Conservation (phyloP, 2,888 invertebrate species). For the Tortricodes alternella region DNA sequence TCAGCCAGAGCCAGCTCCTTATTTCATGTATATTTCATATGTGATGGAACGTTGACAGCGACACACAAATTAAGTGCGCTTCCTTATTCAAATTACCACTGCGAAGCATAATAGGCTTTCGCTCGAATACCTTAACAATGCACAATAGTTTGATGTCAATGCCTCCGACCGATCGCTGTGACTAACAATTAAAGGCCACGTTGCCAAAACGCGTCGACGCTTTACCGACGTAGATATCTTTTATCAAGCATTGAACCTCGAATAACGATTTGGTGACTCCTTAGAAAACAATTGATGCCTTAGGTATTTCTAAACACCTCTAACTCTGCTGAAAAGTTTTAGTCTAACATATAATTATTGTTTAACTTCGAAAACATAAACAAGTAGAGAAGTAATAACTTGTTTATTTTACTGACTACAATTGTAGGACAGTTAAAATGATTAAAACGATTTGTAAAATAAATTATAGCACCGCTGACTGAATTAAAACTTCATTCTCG, state of each 20-base stretch:
- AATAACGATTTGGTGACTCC: neutral
- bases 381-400: too few relatives aligned
- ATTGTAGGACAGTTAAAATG: too few relatives aligned
- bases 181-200: slow-evolving; percentile 16
- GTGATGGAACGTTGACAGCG: neutral
- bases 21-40: neutral
- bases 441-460: too few relatives aligned
- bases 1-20: neutral
- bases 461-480: too few relatives aligned
- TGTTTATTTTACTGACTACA: too few relatives aligned
- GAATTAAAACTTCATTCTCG: too few relatives aligned
- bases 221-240: neutral
- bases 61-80: neutral
- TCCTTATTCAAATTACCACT: slow-evolving; percentile 30
- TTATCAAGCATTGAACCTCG: slow-evolving; percentile 13
- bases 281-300: neutral
- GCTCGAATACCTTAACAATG: slow-evolving; percentile 42
- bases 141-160: slow-evolving; percentile 58
- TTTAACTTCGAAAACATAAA: too few relatives aligned
- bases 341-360: too few relatives aligned
- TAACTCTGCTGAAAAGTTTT: too few relatives aligned
- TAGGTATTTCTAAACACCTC: neutral
- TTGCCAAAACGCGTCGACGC: slow-evolving; percentile 12
- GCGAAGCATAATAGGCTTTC: slow-evolving; percentile 20
- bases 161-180: slow-evolving; percentile 37